Conservation (phyloP, 2,797 vertebrate species). For the Bradypodion pumilum region DNA sequence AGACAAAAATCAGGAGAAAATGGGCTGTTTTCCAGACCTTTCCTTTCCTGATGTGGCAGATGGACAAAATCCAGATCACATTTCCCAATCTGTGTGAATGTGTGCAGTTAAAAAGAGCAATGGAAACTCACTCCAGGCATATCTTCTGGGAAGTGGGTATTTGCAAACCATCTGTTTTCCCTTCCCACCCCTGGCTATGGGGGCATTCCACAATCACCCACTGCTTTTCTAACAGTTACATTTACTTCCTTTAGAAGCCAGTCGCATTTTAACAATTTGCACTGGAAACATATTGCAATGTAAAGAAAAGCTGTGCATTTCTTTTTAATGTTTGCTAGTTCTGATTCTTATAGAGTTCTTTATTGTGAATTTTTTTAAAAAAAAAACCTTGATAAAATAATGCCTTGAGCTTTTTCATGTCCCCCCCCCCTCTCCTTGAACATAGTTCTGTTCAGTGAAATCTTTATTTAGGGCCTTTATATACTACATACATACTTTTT, state of each 20-base stretch:
- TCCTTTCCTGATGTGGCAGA: not conserved
- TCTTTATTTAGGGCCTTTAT: not conserved
- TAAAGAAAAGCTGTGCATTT: not conserved
- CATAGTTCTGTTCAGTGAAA: not conserved
- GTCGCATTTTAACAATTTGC: not conserved
- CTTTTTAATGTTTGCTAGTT: not conserved
- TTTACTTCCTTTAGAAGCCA: not conserved
- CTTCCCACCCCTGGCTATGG: not conserved
- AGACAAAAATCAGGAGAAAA: too few species aligned
- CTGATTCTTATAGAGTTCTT: not conserved
- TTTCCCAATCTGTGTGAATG: conserved; percentile 13
- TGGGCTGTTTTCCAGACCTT: not conserved
- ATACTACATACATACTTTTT: not conserved
- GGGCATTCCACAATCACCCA: not conserved
- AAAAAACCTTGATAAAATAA: not conserved
- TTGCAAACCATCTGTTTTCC: not conserved
- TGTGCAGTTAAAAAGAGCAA: not conserved
- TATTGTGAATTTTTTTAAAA: not conserved
- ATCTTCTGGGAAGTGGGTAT: not conserved
- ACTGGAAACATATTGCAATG: not conserved
- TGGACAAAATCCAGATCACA: conserved; percentile 25
- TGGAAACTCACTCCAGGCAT: not conserved
- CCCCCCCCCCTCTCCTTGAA: not conserved
- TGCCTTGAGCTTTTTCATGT: not conserved
- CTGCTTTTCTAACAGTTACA: not conserved